Conservation (phyloP, 2,888 invertebrate species). For the Thecocarcelia acutangulata region DNA sequence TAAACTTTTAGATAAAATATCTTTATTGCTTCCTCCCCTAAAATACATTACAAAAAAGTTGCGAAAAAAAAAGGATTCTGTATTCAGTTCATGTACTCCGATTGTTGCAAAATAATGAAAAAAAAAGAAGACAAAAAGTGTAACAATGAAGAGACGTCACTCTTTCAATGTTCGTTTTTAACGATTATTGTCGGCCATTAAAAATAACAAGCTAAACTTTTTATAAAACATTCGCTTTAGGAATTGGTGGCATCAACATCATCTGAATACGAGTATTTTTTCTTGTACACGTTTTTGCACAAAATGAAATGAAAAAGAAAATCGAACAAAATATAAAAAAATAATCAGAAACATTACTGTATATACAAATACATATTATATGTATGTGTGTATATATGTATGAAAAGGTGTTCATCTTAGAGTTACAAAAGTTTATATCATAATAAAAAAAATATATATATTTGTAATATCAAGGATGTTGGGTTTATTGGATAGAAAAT, state of each 20-base stretch:
- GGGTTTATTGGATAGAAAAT: no score
- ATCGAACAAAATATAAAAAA: background rate
- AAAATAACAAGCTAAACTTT: constrained; percentile 81
- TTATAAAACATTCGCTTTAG: constrained; percentile 78
- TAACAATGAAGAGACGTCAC: constrained; percentile 63
- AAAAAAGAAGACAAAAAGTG: constrained; percentile 48
- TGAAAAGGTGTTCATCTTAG: no score
- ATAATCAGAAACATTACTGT: no score
- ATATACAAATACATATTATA: background rate
- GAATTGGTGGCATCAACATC: constrained; percentile 72
- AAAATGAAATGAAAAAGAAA: constrained; percentile 22
- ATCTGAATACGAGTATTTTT: constrained; percentile 24
- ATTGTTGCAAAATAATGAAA: constrained; percentile 50
- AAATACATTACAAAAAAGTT: constrained; percentile 51
- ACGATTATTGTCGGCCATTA: constrained; percentile 81
- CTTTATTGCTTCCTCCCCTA: constrained; percentile 56
- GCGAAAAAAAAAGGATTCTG: constrained; percentile 48
- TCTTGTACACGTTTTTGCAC: constrained; percentile 29
- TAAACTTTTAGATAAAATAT: constrained; percentile 66
- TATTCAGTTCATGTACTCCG: constrained; percentile 59
- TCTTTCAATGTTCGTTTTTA: constrained; percentile 73
- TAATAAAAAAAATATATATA: no score
- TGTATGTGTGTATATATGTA: no score
- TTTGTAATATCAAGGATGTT: no score
- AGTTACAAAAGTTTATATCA: no score